These are phyloP conservation scores for Leptosomus discolor DNA, from an alignment of 2,113 vertebrate species.

Conservation along the genomic window DNA sequence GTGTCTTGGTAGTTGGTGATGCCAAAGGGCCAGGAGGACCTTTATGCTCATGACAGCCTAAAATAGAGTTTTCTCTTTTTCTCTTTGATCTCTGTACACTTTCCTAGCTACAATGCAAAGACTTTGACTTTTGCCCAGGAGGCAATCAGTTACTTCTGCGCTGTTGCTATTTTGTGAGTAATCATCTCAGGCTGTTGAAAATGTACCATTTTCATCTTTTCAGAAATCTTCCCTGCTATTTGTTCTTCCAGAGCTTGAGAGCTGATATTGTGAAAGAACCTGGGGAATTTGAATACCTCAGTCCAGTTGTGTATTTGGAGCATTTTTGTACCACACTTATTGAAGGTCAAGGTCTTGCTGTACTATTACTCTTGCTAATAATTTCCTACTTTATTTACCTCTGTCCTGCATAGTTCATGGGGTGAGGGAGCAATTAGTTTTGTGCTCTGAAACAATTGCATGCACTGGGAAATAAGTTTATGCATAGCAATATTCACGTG, in stretches of 20 bases:
- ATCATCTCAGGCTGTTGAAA: slow-evolving; percentile 33
- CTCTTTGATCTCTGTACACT: slow-evolving; percentile 8
- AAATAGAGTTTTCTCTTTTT: slow-evolving; percentile 2
- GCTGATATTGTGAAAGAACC: background rate
- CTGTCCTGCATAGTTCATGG: background rate
- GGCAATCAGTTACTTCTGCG: slow-evolving; percentile 37
- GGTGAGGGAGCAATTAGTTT: background rate
- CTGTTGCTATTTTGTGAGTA: slow-evolving; percentile 24
- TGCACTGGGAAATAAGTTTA: background rate
- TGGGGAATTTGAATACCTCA: background rate
- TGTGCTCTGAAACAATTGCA: background rate
- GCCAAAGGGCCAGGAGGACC: slow-evolving; percentile 9
- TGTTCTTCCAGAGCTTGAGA: slow-evolving; percentile 21
- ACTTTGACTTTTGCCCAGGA: slow-evolving; percentile 25
- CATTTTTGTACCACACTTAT: background rate
- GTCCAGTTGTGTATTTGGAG: background rate
- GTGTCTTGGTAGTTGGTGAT: background rate
- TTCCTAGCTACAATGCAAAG: background rate
- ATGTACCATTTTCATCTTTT: slow-evolving; percentile 2
- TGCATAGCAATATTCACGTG: background rate
- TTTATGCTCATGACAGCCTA: background rate
- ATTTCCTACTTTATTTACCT: background rate
- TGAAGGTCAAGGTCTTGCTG: background rate
- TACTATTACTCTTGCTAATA: background rate
- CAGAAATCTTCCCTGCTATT: slow-evolving; percentile 11